These are phyloP conservation scores for Papilio machaon DNA, from an alignment of 1,140 invertebrate genomes.

Conservation along the genomic window DNA sequence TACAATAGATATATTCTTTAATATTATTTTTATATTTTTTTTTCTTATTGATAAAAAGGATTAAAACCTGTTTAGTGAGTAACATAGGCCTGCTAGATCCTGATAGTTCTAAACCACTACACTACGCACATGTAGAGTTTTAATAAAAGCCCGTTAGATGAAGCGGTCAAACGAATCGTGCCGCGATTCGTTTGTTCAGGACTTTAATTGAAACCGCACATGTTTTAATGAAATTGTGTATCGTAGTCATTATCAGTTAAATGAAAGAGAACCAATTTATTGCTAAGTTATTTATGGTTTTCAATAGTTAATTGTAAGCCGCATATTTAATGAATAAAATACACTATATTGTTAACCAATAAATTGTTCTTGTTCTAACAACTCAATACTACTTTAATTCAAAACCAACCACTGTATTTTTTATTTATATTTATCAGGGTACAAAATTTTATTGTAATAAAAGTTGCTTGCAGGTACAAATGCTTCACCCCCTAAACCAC, in stretches of 20 bases:
- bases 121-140: conserved; percentile 1
- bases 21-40: neutral
- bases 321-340: neutral
- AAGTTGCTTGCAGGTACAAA: too few relatives aligned
- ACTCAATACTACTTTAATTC: too few relatives aligned
- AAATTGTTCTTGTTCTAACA: too few relatives aligned
- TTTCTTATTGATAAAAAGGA: too few relatives aligned
- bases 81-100: neutral
- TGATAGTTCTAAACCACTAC: neutral
- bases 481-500: too few relatives aligned
- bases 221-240: conserved; percentile 10
- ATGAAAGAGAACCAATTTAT: conserved; percentile 1
- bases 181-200: conserved; percentile 22
- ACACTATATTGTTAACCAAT: too few relatives aligned
- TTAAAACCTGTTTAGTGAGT: too few relatives aligned
- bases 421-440: too few relatives aligned
- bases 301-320: neutral
- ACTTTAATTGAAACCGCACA: conserved; percentile 24
- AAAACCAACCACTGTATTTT: too few relatives aligned
- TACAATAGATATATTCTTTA: too few relatives aligned
- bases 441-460: too few relatives aligned
- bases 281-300: neutral
- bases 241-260: conserved; percentile 13
- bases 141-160: conserved; percentile 8
- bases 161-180: conserved; percentile 17